These are phyloP conservation scores for Apogon hyalosoma DNA, from an alignment of 2,797 vertebrate genomes.

Conservation along the genomic window DNA sequence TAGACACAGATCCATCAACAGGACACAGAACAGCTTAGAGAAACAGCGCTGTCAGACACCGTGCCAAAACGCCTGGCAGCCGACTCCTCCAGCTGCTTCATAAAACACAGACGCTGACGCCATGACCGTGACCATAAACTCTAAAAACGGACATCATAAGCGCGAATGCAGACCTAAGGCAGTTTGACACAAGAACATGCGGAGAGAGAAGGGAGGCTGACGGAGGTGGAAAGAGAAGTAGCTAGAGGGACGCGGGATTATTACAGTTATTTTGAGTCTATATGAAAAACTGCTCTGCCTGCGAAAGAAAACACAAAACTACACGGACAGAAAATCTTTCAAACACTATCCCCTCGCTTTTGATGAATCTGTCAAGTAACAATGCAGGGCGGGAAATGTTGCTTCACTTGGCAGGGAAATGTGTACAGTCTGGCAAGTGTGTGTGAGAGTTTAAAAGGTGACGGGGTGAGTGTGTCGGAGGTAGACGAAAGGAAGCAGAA, in stretches of 20 bases:
- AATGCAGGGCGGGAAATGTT: conserved; percentile 32
- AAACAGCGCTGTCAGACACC: conserved; percentile 45
- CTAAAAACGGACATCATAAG: conserved; percentile 58
- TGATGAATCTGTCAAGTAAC: conserved; percentile 12
- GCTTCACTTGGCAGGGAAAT: conserved; percentile 54
- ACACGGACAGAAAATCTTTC: conserved; percentile 40
- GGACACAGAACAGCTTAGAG: conserved; percentile 36
- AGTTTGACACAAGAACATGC: conserved; percentile 1
- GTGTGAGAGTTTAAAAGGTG: conserved; percentile 37
- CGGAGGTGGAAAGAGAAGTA: conserved; percentile 7
- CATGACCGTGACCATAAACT: conserved; percentile 52
- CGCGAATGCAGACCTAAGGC: conserved; percentile 7
- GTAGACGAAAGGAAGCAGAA: conserved; percentile 66
- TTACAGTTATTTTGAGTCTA: conserved; percentile 6
- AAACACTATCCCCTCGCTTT: conserved; percentile 14
- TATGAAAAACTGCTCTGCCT: conserved; percentile 10
- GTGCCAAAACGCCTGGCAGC: conserved; percentile 60
- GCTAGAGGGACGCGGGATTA: conserved; percentile 1
- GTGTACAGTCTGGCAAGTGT: conserved; percentile 25
- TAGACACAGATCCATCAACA: conserved; percentile 56
- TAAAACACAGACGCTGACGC: conserved; percentile 73
- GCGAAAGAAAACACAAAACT: conserved; percentile 18
- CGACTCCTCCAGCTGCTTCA: conserved; percentile 64
- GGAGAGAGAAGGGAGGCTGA: conserved; percentile 20
- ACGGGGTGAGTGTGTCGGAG: conserved; percentile 64